Percentiles rank a stretch among this genome's conserved stretches.
Conservation (phyloP, 2,888 invertebrate genomes). For the Loripinus fragilis region DNA sequence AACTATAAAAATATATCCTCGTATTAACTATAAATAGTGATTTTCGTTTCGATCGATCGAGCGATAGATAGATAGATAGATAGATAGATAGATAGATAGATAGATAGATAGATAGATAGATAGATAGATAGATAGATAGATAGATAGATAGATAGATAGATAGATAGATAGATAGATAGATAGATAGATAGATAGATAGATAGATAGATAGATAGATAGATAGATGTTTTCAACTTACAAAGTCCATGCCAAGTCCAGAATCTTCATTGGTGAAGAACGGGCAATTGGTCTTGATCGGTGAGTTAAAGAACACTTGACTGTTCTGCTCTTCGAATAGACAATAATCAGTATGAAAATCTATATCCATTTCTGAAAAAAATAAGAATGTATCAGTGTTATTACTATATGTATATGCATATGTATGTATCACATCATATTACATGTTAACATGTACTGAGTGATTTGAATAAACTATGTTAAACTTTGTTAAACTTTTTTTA, state of each 20-base stretch:
- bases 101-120: not conserved
- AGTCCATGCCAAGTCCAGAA: not conserved
- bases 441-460: too few relatives aligned
- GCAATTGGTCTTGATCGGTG: not conserved
- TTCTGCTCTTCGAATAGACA: not conserved
- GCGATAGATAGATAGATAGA: too few relatives aligned
- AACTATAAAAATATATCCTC: too few relatives aligned
- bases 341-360: not conserved
- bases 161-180: too few relatives aligned
- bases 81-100: not conserved
- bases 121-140: constrained; percentile 5
- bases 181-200: not conserved
- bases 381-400: not conserved
- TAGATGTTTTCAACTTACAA: not conserved
- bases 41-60: too few relatives aligned
- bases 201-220: not conserved
- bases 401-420: not conserved
- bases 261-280: not conserved
- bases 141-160: not conserved
- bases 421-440: too few relatives aligned
- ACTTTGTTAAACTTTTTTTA: too few relatives aligned
- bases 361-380: not conserved
- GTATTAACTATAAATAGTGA: too few relatives aligned
- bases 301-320: not conserved
- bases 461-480: too few relatives aligned